Percentiles rank a stretch among this genome's conserved stretches.
These are phyloP conservation scores for Denticeps clupeoides DNA, from an alignment of 2,797 vertebrate genomes.

Conservation along the genomic window DNA sequence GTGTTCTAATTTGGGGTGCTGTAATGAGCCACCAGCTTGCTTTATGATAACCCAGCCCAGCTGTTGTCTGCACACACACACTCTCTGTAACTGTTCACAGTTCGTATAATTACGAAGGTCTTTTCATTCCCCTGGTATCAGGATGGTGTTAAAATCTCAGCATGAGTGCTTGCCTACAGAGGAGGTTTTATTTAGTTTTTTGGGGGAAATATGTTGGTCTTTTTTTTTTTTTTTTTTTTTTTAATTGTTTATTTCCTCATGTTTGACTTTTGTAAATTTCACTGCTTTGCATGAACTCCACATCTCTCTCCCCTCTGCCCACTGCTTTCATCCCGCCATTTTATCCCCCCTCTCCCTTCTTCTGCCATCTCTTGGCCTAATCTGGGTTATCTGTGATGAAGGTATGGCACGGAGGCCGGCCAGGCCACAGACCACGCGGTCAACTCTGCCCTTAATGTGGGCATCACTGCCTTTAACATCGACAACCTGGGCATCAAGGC, in stretches of 20 bases:
- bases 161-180: no score
- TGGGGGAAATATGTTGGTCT: neutral
- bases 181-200: neutral
- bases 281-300: conserved; percentile 9
- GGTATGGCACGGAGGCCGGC: conserved; percentile 85
- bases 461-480: conserved; percentile 86
- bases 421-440: conserved; percentile 82
- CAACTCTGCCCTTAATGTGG: conserved; percentile 90
- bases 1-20: conserved; percentile 8
- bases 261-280: neutral
- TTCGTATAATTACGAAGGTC: neutral
- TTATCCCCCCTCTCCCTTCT: neutral
- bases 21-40: neutral
- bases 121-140: no score
- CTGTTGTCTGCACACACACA: neutral
- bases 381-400: conserved; percentile 46
- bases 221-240: neutral
- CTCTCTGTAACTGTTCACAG: conserved; percentile 1
- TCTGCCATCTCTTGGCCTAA: conserved; percentile 21
- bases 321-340: neutral
- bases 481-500: conserved; percentile 92
- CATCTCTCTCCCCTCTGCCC: neutral
- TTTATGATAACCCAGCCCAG: neutral
- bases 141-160: no score
- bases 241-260: neutral